Evolutionary conservation across 2,797 vertebrate species (phyloP), one percentile per base, ranked within the genome.

Genomic region (Acropternis orthonyx): DNA sequence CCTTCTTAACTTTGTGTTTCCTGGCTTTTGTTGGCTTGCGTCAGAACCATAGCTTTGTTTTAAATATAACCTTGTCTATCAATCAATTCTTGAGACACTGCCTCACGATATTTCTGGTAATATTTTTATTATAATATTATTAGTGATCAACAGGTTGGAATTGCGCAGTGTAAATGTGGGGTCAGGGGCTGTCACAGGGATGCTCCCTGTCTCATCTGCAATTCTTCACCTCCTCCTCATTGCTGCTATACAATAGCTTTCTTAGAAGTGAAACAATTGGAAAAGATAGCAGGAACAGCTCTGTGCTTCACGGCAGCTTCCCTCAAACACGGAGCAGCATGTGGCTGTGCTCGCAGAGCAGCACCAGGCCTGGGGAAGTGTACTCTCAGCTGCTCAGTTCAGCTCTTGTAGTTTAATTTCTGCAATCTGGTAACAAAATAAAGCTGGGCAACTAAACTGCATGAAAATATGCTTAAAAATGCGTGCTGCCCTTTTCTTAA

Each of bases 1-100:
- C 80, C 63, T 95, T 62, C 67, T 89, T 94, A 59, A 48, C 56
- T 84, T 94, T 68, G 66, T 65, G 44, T 74, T 96, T 96, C 88
- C 93, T 95, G 93, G 48, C 77, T 93, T 85, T 91, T 71, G 84
- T 65, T 95, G 71, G 61, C 48, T 85, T 94, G 56, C 14, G 11
- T 92, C 83, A 95, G 69, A 94, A 61, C 59, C 44, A 9, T 13
- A 68, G 56, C 80, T 94, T 85, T 85, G 89, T 85, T 92, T 94
- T 62, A 93, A 93, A 74, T 65, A 58, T 20, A 74, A 20, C 52
- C 28, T 79, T 65, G 71, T 85, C 78, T 89, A 63, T 81, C 77
- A 67, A 41, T 94, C 67, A 67, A 0, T 89, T 85, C 44, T 85
- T 1, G 6, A 87, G 85, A 68, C 18, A 8, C 63, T 46, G 72